Evolutionary conservation across 2,797 vertebrate species (phyloP).

Genomic region (Falco biarmicus): DNA sequence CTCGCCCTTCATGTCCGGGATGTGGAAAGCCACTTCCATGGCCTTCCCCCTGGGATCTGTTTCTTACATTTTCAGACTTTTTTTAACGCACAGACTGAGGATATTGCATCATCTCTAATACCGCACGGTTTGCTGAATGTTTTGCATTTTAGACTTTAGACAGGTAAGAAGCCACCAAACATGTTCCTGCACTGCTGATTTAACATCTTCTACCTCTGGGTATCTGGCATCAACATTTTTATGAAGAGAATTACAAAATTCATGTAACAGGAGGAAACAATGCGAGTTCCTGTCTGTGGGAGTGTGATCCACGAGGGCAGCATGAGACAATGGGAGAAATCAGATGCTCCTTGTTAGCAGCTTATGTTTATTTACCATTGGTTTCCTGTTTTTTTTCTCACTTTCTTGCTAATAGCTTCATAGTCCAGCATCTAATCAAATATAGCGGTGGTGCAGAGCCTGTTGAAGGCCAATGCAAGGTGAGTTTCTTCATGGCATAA

Average conservation of each 20-base stretch:
- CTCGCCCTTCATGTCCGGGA: not conserved
- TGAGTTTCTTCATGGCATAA: not conserved
- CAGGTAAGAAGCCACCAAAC: not conserved
- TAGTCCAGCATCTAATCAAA: not conserved
- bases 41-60: not conserved
- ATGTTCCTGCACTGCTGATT: not conserved
- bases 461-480: not conserved
- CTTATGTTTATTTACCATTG: not conserved
- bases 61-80: not conserved
- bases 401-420: not conserved
- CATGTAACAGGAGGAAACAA: not conserved
- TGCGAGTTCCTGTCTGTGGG: not conserved
- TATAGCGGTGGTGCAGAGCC: not conserved
- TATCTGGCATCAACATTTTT: not conserved
- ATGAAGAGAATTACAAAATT: not conserved
- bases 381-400: not conserved
- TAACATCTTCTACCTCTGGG: not conserved
- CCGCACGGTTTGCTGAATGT: not conserved
- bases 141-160: not conserved
- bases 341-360: not conserved
- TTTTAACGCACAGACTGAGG: not conserved
- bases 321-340: not conserved
- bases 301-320: not conserved
- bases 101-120: not conserved
- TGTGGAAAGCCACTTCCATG: not conserved